Evolutionary conservation across 1,140 invertebrate genomes (phyloP), one percentile per base, ranked within the genome.

Genomic region (Drosophila lacertosa): DNA sequence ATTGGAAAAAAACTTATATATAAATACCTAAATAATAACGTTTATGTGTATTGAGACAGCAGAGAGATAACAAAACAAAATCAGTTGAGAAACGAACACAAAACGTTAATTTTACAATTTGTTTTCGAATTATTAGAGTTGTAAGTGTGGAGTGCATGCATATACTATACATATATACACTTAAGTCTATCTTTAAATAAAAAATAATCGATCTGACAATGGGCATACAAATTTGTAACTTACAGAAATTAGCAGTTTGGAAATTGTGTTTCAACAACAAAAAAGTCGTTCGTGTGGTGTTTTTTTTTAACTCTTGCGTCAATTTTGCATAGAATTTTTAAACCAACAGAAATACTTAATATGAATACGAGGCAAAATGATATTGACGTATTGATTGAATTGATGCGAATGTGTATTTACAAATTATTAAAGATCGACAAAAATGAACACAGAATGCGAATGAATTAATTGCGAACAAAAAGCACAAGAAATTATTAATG

Each of bases 221-320:
- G 54, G 48, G 40, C 42, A 66, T 82, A 58, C 39, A 37, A 76
- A 75, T 59, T 63, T 86, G 77, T 82, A 88, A 82, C 74, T 59
- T 71, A 77, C 59, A 78, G 74, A 77, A 82, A 88, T 89, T 88
- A 74, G 74, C 44, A 29, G 45, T 78, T 67, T 82, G 76, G 70
- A 86, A 84, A 77, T 64, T 76, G 74, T 72, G 75, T 69, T 58
- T 29, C 7, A 29, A 29, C 37, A 67, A 64, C 6, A 53, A 55
- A 66, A 66, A 66, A 53, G 40, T 63, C 66, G 39, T 63, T 63
- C 33, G 29, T 68, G 47, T 53, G 57, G 47, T 62, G 64, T 62
- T 54, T 68, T 68, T 63, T 69, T 53, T 53, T 2, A 40, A 70
- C 67, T 65, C 51, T 64, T 70, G 67, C 51, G 67, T 70, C 67